These are phyloP conservation scores for Halichondria panicea DNA, from an alignment of 37 sponge, comb jelly and placozoan species.

Conservation along the genomic window DNA sequence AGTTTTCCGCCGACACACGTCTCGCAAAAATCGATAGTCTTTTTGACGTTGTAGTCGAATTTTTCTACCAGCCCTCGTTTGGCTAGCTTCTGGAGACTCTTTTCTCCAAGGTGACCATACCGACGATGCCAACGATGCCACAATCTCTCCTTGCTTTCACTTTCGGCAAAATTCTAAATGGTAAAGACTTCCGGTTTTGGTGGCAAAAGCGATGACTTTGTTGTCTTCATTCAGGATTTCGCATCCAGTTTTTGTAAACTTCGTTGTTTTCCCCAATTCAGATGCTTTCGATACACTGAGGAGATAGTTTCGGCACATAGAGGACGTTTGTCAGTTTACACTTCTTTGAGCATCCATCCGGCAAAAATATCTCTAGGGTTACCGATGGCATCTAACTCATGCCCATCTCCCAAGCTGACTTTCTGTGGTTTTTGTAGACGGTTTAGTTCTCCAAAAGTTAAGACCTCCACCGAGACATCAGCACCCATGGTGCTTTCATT, in stretches of 20 bases:
- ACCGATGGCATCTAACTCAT: slow-evolving; percentile 15
- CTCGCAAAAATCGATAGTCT: slow-evolving; percentile 39
- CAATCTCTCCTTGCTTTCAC: slow-evolving; percentile 7
- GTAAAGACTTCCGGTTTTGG: slow-evolving; percentile 36
- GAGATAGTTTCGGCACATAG: slow-evolving; percentile 33
- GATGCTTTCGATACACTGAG: slow-evolving; percentile 41
- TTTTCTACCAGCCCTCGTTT: slow-evolving; percentile 12
- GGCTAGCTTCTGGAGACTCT: slow-evolving; percentile 24
- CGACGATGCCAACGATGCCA: slow-evolving; percentile 53
- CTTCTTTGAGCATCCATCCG: slow-evolving; percentile 22
- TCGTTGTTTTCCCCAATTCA: slow-evolving; percentile 26
- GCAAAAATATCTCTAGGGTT: slow-evolving; percentile 6
- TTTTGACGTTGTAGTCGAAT: slow-evolving; percentile 22
- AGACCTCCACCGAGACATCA: too few species aligned
- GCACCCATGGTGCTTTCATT: too few species aligned
- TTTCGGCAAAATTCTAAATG: slow-evolving; percentile 16
- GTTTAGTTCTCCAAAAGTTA: too few species aligned
- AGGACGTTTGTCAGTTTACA: slow-evolving; percentile 38
- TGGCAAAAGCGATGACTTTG: slow-evolving; percentile 25
- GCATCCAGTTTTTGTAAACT: slow-evolving; percentile 24
- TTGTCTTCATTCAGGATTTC: slow-evolving; percentile 9
- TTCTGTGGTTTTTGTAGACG: slow-evolving; percentile 1
- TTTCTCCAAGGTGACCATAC: slow-evolving; percentile 42
- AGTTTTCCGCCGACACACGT: slow-evolving; percentile 40
- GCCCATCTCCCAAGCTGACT: slow-evolving; percentile 31